Conservation (phyloP, 2,797 vertebrate species). For the Sparidentex hasta region DNA sequence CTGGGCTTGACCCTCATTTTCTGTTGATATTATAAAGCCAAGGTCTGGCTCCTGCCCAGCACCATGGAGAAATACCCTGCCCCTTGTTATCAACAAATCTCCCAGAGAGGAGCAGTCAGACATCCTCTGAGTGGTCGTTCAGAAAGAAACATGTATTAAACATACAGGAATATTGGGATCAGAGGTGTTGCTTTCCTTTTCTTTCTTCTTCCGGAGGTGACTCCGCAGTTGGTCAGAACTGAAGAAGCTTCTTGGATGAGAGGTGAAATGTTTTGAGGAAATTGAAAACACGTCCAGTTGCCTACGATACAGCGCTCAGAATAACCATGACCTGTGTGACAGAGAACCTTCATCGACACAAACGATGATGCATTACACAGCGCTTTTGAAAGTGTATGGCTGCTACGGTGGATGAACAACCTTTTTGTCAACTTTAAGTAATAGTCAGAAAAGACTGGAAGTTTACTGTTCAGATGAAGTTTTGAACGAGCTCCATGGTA, state of each 20-base stretch:
- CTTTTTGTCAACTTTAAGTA: neutral
- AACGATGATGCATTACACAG: neutral
- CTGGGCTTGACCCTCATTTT: slow-evolving; percentile 62
- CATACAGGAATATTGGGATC: slow-evolving; percentile 15
- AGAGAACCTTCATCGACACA: no score
- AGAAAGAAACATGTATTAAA: slow-evolving; percentile 7
- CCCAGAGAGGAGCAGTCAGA: slow-evolving; percentile 28
- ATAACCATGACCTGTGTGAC: no score
- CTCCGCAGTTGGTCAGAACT: no score
- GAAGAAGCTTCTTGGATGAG: no score
- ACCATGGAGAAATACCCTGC: slow-evolving; percentile 62
- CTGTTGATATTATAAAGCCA: slow-evolving; percentile 52
- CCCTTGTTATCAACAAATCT: slow-evolving; percentile 56
- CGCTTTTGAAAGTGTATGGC: neutral
- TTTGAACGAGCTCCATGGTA: neutral
- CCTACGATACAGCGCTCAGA: no score
- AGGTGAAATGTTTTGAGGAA: no score
- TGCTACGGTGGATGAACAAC: neutral
- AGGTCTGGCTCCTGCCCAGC: slow-evolving; percentile 35
- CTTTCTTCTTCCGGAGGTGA: neutral
- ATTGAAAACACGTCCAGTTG: no score
- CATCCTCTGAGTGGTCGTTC: slow-evolving; percentile 5
- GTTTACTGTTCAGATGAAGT: neutral
- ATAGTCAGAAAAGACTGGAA: neutral
- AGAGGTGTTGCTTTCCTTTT: neutral